Evolutionary conservation across 2,113 vertebrate genomes (phyloP), one percentile per base, ranked within the genome.

Genomic region (Pipa parva): DNA sequence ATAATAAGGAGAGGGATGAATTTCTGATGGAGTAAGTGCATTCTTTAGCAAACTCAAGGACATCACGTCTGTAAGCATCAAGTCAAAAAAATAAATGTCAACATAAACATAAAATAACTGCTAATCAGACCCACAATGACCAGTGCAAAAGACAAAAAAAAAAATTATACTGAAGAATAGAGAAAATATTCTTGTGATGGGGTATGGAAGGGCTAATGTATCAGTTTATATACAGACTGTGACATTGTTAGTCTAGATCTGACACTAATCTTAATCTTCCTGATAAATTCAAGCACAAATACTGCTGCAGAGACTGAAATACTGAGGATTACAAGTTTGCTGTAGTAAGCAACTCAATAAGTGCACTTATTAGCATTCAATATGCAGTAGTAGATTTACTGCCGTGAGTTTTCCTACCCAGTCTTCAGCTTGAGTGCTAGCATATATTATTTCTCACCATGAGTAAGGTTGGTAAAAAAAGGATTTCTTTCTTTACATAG

Each of bases 1-100:
- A 70, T 58, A 70, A 70, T 60, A 17, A 70, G 55, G 57, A 70
- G 48, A 51, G 33, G 25, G 48, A 70, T 70, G 57, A 36, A 45
- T 61, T 70, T 70, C 49, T 61, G 66, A 61, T 70, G 49, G 66
- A 61, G 49, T 61, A 54, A 48, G 36, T 61, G n/a, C 57, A 28
- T 61, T 58, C 20, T 70, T 52, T 70, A 45, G 31, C 33, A 70
- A 48, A 61, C 49, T 52, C 66, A 70, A 70, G 66, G 66, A 61
- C 66, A 61, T 61, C 36, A 54, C 17, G 18, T 45, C 57, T 54
- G 17, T 29, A 52, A 70, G 33, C 24, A 27, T 24, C 66, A 28
- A 48, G 57, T 42, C 66, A 70, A 70, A 70, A 33, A 22, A 52
- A 49, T 60, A 51, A 36, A 25, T 26, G 37, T 24, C 55, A 28